Evolutionary conservation across 2,113 vertebrate species (phyloP).

Genomic region (Sinosuthora webbiana): DNA sequence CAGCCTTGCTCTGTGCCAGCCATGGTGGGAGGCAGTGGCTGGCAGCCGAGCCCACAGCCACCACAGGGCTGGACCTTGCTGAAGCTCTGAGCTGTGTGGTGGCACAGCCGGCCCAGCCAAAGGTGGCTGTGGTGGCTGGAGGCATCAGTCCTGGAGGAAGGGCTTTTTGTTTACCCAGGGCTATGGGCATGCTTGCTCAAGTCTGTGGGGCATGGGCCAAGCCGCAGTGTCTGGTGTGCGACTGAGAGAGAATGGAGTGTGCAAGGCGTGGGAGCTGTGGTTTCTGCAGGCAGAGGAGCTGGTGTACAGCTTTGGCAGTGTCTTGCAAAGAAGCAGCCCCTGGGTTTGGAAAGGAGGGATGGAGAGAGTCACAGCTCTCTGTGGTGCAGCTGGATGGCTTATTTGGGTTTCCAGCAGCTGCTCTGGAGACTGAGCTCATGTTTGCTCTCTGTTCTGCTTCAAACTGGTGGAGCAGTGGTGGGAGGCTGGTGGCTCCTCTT

Average conservation of each 20-base stretch:
- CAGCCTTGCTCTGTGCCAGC: not conserved
- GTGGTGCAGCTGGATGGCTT: not conserved
- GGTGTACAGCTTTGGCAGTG: not conserved
- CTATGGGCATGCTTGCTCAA: not conserved
- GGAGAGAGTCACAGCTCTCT: not conserved
- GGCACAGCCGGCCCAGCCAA: accelerated
- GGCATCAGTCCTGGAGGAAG: not conserved
- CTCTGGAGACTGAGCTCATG: not conserved
- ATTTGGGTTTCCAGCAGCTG: not conserved
- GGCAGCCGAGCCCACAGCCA: not conserved
- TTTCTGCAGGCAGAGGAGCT: not conserved
- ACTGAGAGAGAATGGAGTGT: not conserved
- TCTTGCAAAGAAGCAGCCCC: not conserved
- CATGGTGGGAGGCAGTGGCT: not conserved
- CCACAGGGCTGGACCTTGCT: not conserved
- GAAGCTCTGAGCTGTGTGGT: not conserved
- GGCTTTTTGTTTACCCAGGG: constrained; percentile 7
- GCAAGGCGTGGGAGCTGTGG: not conserved
- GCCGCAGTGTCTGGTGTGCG: accelerated
- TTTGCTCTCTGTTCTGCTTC: not conserved
- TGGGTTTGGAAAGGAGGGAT: not conserved
- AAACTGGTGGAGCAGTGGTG: not conserved
- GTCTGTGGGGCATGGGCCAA: not conserved
- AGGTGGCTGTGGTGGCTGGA: not conserved
- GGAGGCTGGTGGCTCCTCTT: not conserved